Evolutionary conservation across 2,113 vertebrate species (phyloP).

Genomic region (Trogon melanurus): DNA sequence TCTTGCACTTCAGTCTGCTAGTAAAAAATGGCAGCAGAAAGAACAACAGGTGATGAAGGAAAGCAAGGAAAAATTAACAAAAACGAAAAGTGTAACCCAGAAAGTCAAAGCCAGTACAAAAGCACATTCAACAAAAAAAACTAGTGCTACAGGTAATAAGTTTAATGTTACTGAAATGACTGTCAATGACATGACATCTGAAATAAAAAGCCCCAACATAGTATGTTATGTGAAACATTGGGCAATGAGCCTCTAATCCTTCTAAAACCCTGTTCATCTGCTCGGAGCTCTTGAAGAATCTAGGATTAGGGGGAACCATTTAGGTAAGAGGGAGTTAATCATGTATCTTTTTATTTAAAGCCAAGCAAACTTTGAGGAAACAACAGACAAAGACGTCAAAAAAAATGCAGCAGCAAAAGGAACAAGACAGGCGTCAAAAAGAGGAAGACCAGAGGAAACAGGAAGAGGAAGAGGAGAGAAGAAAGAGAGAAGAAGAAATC

Average conservation of each 20-base stretch:
- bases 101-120: slow-evolving; percentile 79
- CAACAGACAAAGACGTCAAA: slow-evolving; percentile 92
- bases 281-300: neutral
- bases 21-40: slow-evolving; percentile 98
- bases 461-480: slow-evolving; percentile 88
- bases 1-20: slow-evolving; percentile 95
- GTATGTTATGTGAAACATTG: neutral
- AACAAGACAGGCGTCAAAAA: slow-evolving; percentile 84
- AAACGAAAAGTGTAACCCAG: slow-evolving; percentile 76
- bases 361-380: slow-evolving; percentile 88
- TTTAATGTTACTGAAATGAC: neutral
- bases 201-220: neutral
- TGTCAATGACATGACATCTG: neutral
- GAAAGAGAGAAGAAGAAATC: slow-evolving; percentile 95
- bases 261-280: neutral
- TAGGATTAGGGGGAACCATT: neutral
- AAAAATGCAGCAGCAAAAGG: slow-evolving; percentile 86
- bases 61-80: slow-evolving; percentile 91
- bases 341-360: slow-evolving; percentile 40
- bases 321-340: neutral
- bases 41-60: slow-evolving; percentile 96
- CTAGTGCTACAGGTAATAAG: slow-evolving; percentile 78
- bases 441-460: slow-evolving; percentile 84
- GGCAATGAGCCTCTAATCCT: neutral
- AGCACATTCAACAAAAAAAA: slow-evolving; percentile 80